phyloP scores from a whole-genome alignment of 2,888 invertebrate species.

The Philonicus albiceps region DNA sequence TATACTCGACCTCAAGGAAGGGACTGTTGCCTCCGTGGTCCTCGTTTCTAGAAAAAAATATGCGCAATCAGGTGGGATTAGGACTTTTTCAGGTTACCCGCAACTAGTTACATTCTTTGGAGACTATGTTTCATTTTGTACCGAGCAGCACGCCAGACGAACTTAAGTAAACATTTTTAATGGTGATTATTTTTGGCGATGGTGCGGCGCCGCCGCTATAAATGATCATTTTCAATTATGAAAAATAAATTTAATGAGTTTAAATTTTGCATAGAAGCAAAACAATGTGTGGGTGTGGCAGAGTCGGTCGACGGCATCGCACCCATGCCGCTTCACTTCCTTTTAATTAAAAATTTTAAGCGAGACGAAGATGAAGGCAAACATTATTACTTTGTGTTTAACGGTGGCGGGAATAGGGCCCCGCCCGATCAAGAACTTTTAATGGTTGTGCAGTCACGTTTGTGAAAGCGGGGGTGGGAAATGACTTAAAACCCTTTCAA shows the following conservation, averaged over 20 bases:
- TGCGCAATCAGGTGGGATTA: neutral
- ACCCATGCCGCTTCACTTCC: neutral
- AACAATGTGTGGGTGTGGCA: neutral
- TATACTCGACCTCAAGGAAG: constrained; percentile 51
- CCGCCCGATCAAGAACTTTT: constrained; percentile 26
- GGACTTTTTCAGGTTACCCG: neutral
- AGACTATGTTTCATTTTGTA: neutral
- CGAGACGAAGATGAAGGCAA: constrained; percentile 4
- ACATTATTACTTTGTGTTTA: constrained; percentile 34
- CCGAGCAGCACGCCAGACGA: neutral
- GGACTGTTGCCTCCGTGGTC: constrained; percentile 44
- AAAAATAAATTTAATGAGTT: neutral
- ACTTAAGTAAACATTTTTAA: neutral
- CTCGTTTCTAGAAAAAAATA: constrained; percentile 47
- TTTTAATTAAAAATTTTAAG: constrained; percentile 30
- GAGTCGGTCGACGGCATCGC: neutral
- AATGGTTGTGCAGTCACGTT: constrained; percentile 37
- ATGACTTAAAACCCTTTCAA: constrained; percentile 33
- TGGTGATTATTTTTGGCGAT: neutral
- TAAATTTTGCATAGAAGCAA: neutral
- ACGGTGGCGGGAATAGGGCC: neutral
- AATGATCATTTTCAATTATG: constrained; percentile 6
- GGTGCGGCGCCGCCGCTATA: neutral
- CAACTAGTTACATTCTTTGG: neutral
- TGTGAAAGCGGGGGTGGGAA: neutral